phyloP scores from a whole-genome alignment of 1,140 invertebrate genomes.

The Trichomalopsis sarcophagae region DNA sequence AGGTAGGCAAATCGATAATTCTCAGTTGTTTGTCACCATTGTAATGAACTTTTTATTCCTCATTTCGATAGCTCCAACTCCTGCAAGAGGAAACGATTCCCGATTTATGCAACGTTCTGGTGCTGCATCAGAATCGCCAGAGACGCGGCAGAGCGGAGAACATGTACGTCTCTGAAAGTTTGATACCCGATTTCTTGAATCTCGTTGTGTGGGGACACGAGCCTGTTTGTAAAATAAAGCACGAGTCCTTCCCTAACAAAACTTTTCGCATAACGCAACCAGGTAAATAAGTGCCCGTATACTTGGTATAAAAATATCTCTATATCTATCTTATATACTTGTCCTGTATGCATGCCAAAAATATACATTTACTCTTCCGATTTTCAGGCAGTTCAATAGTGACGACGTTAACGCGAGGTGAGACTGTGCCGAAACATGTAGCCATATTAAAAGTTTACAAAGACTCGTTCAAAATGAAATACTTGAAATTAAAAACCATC shows the following conservation, averaged over 20 bases:
- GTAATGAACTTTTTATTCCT: too few species aligned
- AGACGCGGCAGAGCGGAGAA: conserved; percentile 76
- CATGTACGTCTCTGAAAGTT: conserved; percentile 90
- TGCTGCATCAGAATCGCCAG: not conserved
- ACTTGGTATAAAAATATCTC: too few species aligned
- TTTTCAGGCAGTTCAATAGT: not conserved
- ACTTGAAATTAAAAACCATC: conserved; percentile 88
- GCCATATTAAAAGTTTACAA: conserved; percentile 85
- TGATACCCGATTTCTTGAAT: conserved; percentile 91
- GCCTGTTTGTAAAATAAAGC: conserved; percentile 91
- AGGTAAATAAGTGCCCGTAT: conserved; percentile 72
- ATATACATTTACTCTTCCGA: too few species aligned
- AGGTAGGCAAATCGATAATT: conserved; percentile 74
- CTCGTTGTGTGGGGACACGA: conserved; percentile 98
- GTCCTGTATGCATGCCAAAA: too few species aligned
- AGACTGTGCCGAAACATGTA: conserved; percentile 82
- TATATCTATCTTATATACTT: too few species aligned
- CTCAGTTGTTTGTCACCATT: not conserved
- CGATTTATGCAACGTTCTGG: not conserved
- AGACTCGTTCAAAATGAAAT: conserved; percentile 81
- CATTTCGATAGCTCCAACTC: not conserved
- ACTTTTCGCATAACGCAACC: conserved; percentile 91
- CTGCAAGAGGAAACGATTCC: not conserved
- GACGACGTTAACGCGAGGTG: not conserved
- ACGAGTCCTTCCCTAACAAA: conserved; percentile 78